A percentile compares a stretch with the other conserved stretches of the same genome.
Evolutionary conservation across 92 coral and sea anemone genomes (phyloP).

Genomic region (Epizoanthus scotinus): DNA sequence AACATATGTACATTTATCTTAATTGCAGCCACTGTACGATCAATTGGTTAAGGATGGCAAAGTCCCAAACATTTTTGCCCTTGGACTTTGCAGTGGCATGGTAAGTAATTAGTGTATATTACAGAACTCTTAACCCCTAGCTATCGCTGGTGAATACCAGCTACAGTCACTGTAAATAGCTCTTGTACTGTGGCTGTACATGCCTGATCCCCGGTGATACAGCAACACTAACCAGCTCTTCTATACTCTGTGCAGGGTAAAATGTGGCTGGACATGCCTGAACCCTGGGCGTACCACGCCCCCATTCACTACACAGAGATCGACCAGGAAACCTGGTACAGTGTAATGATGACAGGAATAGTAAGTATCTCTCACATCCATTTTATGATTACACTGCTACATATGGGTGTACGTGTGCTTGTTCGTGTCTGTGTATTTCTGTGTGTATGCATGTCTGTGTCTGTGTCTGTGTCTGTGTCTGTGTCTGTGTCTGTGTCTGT

Average conservation of each 20-base stretch:
- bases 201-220: neutral
- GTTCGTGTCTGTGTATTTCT: too few relatives aligned
- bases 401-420: too few relatives aligned
- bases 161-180: neutral
- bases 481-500: too few relatives aligned
- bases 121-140: neutral
- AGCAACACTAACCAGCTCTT: too few relatives aligned
- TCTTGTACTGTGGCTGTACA: too few relatives aligned
- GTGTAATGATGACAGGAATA: conserved; percentile 88
- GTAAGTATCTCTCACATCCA: conserved; percentile 47
- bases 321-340: conserved; percentile 91
- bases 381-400: too few relatives aligned
- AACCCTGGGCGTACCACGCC: conserved; percentile 62
- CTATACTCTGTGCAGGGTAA: conserved; percentile 60
- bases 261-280: conserved; percentile 88
- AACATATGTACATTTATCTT: neutral
- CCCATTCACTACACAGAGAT: conserved; percentile 83
- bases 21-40: conserved; percentile 81
- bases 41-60: conserved; percentile 80
- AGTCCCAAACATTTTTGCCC: conserved; percentile 82
- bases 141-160: neutral
- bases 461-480: too few relatives aligned
- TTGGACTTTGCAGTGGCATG: conserved; percentile 89
- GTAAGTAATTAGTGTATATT: conserved; percentile 35
- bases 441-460: too few relatives aligned